Evolutionary conservation across 1,140 invertebrate species (phyloP), one percentile per base, ranked within the genome.

Genomic region (Eriosoma lanigerum): DNA sequence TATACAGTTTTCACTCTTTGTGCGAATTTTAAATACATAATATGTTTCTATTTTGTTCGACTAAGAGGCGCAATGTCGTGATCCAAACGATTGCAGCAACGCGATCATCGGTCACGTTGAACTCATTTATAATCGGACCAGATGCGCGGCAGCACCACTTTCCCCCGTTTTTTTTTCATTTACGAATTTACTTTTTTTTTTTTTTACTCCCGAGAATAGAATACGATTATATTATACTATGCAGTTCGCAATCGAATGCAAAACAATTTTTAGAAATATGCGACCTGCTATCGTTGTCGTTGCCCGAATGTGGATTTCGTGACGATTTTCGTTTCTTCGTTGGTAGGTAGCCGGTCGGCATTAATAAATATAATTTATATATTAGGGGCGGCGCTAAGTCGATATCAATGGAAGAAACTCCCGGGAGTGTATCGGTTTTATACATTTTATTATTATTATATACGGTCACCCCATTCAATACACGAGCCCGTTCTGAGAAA

Each of bases 331-430:
- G 32, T 21, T 38, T 21, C n/a, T 19, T 15, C n/a, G 1, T 9
- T n/a, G n/a, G 3, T 38, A 38, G 32, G 32, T 38, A 8, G 6
- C 17, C n/a, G 4, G 32, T 38, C 3, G n/a, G 9, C 10, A 38
- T 38, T 38, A 38, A 4, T 4, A 38, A 4, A 38, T 4, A 38
- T 38, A 38, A 38, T 38, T n/a, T n/a, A 62, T 29, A 70, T 17
- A 50, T 32, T n/a, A 73, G 1, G 73, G 73, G 10, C 19, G 50
- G 50, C 72, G 29, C 72, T 75, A 56, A 75, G 73, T n/a, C 54
- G 70, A 73, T 56, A 73, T 73, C 70, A 73, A 72, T 73, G 54
- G 32, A 58, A 58, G 54, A 52, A 52, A n/a, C 70, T 38, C 4
- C n/a, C 58, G 32, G 15, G 44, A 21, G 44, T 52, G 26, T 29